Evolutionary conservation across 2,888 invertebrate genomes (phyloP).

Genomic region (Allacma fusca): DNA sequence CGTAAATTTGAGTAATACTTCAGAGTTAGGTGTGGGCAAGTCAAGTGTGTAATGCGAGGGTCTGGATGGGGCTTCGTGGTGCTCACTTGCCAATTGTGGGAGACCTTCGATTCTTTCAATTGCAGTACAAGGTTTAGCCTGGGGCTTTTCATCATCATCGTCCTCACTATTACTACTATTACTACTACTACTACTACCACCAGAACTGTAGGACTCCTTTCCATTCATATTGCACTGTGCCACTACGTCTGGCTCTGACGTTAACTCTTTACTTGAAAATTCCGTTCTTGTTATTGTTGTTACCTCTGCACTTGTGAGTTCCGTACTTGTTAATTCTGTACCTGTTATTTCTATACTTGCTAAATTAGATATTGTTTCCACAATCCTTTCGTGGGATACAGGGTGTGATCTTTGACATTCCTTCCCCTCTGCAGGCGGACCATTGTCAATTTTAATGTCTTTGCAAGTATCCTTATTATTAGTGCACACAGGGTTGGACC

Average conservation of each 20-base stretch:
- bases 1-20: constrained; percentile 38
- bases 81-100: constrained; percentile 17
- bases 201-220: not conserved
- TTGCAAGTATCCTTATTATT: not conserved
- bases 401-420: constrained; percentile 25
- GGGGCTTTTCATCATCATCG: not conserved
- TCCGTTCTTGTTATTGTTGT: not conserved
- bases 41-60: not conserved
- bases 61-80: not conserved
- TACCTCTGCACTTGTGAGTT: not conserved
- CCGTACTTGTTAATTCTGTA: not conserved
- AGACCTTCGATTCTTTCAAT: constrained; percentile 30
- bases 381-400: not conserved
- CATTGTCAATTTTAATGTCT: not conserved
- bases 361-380: not conserved
- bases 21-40: constrained; percentile 34
- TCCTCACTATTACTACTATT: not conserved
- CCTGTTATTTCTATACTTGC: not conserved
- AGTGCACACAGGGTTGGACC: not conserved
- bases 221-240: constrained; percentile 25
- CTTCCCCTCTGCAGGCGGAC: not conserved
- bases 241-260: constrained; percentile 17
- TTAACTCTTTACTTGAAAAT: too few relatives aligned
- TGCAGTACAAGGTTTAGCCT: constrained; percentile 12
- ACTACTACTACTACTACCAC: not conserved